Base-by-base conservation (phyloP, 2,113 vertebrate genomes). In the Esox niger region DNA sequence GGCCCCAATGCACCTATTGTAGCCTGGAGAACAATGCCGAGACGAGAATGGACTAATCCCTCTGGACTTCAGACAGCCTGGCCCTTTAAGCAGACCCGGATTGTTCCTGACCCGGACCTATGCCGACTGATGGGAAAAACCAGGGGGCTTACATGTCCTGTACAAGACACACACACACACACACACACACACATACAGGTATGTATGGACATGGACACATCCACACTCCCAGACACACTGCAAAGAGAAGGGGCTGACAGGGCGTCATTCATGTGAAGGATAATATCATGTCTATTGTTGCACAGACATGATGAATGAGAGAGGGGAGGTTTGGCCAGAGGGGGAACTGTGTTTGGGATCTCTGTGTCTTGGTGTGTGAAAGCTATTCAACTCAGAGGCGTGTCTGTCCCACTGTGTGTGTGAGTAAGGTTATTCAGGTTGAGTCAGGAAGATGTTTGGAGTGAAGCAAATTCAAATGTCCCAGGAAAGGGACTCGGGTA, bases 41-140 rank as follows among this genome's bases (percentile, higher is more conserved):
- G 84, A 77, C 82, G 75, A 89, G 91, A 89, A 81, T 86, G 77
- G 76, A 17, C 61, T 92, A 91, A 92, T 88, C 90, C 84, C 89
- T 87, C 76, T 66, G 80, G 86, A 76, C 59, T 63, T 70, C 85
- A 86, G 89, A 91, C 84, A 87, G 85, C 73, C 90, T 76, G 86
- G 87, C 86, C 90, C 91, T 88, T 83, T 72, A 75, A 93, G 90
- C 86, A 86, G 69, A 82, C 81, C 84, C 78, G 88, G 89, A 88
- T 90, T 78, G 88, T 89, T 88, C 89, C 67, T 33, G 80, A 84
- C 74, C 82, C 74, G 67, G 77, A 79, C 83, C 56, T 15, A 10
- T 43, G 52, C 74, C 46, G 75, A 85, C 79, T 80, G 85, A 85
- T 84, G 84, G 82, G 68, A 87, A 78, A 85, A 76, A 68, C 63